Evolutionary conservation across 2,888 invertebrate genomes (phyloP).

Genomic region (Nephrotoma appendiculata): DNA sequence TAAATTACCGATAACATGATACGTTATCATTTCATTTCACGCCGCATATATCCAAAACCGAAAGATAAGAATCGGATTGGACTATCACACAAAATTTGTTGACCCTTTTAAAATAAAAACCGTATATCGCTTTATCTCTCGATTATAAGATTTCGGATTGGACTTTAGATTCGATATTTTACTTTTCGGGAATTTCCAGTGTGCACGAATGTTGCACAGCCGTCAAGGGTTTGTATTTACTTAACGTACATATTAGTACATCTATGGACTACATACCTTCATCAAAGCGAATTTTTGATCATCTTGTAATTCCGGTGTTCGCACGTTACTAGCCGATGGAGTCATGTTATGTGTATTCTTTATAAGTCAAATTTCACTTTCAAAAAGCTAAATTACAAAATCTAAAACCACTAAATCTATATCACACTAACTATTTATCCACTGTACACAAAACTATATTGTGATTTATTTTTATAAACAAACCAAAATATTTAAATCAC

Average conservation of each 20-base stretch:
- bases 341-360: not conserved
- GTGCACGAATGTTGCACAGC: not conserved
- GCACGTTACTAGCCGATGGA: slow-evolving; percentile 17
- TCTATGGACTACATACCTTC: slow-evolving; percentile 42
- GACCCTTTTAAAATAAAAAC: not conserved
- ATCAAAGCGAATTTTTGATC: slow-evolving; percentile 61
- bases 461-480: not conserved
- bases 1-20: not conserved
- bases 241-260: not conserved
- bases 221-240: not conserved
- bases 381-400: no score
- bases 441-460: not conserved
- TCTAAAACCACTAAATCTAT: not conserved
- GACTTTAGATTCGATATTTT: not conserved
- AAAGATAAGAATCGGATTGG: not conserved
- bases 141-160: not conserved
- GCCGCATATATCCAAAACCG: not conserved
- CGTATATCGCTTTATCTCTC: not conserved
- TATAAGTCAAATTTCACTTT: not conserved
- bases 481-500: not conserved
- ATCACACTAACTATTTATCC: not conserved
- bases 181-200: not conserved
- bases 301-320: slow-evolving; percentile 30
- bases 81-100: not conserved
- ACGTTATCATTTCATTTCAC: not conserved